Base-by-base conservation (phyloP, 2,888 invertebrate genomes). In the Scelioninae gen. 1 region DNA sequence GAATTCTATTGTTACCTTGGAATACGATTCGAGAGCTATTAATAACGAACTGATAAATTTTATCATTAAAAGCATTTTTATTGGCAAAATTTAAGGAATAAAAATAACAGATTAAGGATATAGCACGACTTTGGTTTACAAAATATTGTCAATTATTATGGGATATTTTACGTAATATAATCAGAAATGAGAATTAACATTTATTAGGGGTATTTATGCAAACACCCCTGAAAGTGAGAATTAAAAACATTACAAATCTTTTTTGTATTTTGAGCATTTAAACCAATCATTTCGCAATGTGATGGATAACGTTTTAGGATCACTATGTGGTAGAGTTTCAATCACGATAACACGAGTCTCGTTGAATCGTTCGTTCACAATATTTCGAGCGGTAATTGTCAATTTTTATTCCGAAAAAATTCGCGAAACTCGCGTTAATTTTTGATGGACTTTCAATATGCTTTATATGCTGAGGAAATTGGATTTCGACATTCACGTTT, bases 1-100 rank as follows among this genome's bases (percentile, higher is more conserved):
- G n/a, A 71, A 69, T 69, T 45, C 60, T 49, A 15, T 71, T 60
- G 49, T 40, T 8, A 11, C 32, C 16, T 15, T 13, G 15, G 15
- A 34, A 15, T 51, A 31, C 60, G 31, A 71, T 29, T 34, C 72
- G 34, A 15, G 34, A 32, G 56, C 74, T 74, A 74, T 74, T 74
- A 74, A 65, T 74, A 74, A 47, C 63, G 4, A 53, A 15, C 68
- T 76, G 76, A 76, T 76, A 68, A 76, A 68, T 68, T 62, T 60
- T 76, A 76, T 76, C 76, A 68, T 66, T 75, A 62, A 68, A 68
- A 62, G 51, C 56, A 32, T 56, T 58, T 53, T 68, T 68, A 68
- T 68, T 68, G 60, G 51, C 60, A 60, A 62, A 58, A 60, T 76
- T 76, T 49, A 58, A 34, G 55, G 8, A 32, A 51, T 72, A 55